Base-by-base conservation (phyloP, 2,113 vertebrate genomes). In the Pitta sordida region DNA sequence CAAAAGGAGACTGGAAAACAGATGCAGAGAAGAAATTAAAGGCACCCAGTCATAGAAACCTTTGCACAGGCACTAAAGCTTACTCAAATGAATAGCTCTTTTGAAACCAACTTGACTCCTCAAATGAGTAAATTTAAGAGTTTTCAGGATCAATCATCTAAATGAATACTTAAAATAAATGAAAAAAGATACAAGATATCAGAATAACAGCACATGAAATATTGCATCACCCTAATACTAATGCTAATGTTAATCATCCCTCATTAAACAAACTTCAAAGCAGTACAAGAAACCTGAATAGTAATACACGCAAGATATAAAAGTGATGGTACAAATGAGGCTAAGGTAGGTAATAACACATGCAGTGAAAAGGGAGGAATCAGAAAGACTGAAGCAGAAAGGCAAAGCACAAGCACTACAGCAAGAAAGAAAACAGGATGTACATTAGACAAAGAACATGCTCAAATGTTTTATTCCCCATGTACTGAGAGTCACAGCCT, bases 181-280 rank as follows among this genome's bases (percentile, higher is more conserved):
- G 6, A 27, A 52, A 63, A 80, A 44, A 67, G 44, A 63, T 15
- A 68, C 6, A 81, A 63, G 22, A 23, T 74, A 77, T 44, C 46
- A 75, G 36, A 74, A 29, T 67, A 93, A 29, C 15, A 65, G 10
- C 32, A 64, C 21, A 52, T 15, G 32, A 75, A 94, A 81, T 51
- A 49, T 15, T 3, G 0, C 26, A 83, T 75, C 39, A 32, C 41
- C 37, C 30, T 43, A 77, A 82, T 39, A 52, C 19, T 62, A 64
- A 83, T 37, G 67, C 19, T 62, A 64, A 83, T 37, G 67, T 80
- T 86, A 90, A 88, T 83, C 81, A 78, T 68, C 29, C 24, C 55
- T 91, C 83, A 92, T 92, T 86, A 91, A 77, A 78, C 37, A 86
- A 91, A 81, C 83, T 86, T 94, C 52, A 80, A 91, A 94, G 73